Percentiles rank a stretch among this genome's conserved stretches.
These are phyloP conservation scores for Gnathochromis pfefferi DNA, from an alignment of 2,113 vertebrate species.

Conservation along the genomic window DNA sequence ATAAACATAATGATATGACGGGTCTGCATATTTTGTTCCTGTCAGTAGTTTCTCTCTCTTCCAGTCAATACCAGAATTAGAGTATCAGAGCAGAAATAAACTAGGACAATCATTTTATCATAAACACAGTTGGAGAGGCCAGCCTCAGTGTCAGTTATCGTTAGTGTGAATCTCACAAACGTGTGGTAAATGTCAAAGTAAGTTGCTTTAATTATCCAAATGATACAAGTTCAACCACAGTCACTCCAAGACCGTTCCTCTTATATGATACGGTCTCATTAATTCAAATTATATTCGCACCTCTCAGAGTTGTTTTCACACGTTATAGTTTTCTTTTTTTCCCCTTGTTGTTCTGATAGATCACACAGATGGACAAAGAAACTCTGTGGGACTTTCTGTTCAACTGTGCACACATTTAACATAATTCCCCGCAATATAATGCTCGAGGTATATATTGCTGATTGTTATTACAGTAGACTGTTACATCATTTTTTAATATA, in stretches of 20 bases:
- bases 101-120: constrained; percentile 4
- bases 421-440: background rate
- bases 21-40: background rate
- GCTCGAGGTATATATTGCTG: constrained; percentile 9
- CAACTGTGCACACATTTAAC: background rate
- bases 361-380: constrained; percentile 16
- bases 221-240: constrained; percentile 30
- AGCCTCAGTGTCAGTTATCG: constrained; percentile 16
- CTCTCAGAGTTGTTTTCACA: constrained; percentile 57
- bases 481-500: background rate
- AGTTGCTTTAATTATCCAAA: constrained; percentile 58
- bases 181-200: constrained; percentile 57
- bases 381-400: background rate
- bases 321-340: background rate
- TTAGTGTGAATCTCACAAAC: constrained; percentile 28
- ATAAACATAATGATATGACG: constrained; percentile 1
- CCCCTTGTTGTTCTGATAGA: background rate
- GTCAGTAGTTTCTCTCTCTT: background rate
- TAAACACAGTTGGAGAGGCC: constrained; percentile 14
- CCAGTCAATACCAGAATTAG: background rate
- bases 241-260: constrained; percentile 31
- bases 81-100: constrained; percentile 9
- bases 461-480: constrained; percentile 1
- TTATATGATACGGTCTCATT: constrained; percentile 61
- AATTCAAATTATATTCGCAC: constrained; percentile 69